Evolutionary conservation across 1,140 invertebrate species (phyloP).

Genomic region (Steinernema feltiae): DNA sequence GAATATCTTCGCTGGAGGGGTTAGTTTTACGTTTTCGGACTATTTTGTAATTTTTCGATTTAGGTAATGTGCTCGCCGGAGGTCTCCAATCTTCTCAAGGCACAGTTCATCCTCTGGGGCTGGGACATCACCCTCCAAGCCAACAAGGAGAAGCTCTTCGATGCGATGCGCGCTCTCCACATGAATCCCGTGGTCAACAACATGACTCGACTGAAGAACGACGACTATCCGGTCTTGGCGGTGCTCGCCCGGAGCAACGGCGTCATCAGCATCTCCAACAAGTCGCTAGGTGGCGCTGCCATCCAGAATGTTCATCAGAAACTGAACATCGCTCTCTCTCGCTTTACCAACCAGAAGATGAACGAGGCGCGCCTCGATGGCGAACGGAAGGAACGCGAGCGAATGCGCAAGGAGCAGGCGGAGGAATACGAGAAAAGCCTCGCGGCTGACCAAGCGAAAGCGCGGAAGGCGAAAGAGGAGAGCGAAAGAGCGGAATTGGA

Average conservation of each 20-base stretch:
- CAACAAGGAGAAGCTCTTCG: neutral
- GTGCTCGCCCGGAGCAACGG: neutral
- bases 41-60: neutral
- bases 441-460: neutral
- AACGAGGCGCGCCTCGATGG: neutral
- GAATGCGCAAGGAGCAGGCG: neutral
- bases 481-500: neutral
- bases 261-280: neutral
- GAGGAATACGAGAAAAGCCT: neutral
- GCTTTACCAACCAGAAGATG: neutral
- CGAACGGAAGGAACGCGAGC: neutral
- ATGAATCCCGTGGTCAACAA: neutral
- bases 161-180: neutral
- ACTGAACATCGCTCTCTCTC: neutral
- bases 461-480: neutral
- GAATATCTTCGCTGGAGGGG: neutral
- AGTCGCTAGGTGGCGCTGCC: neutral
- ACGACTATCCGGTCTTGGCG: neutral
- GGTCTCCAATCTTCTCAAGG: neutral
- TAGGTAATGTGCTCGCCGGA: neutral
- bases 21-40: too few species aligned
- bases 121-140: neutral
- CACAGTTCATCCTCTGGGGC: neutral
- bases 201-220: neutral
- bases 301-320: neutral